Evolutionary conservation across 2,888 invertebrate genomes (phyloP), one percentile per base, ranked within the genome.

Genomic region (Neoscelio sp.): DNA sequence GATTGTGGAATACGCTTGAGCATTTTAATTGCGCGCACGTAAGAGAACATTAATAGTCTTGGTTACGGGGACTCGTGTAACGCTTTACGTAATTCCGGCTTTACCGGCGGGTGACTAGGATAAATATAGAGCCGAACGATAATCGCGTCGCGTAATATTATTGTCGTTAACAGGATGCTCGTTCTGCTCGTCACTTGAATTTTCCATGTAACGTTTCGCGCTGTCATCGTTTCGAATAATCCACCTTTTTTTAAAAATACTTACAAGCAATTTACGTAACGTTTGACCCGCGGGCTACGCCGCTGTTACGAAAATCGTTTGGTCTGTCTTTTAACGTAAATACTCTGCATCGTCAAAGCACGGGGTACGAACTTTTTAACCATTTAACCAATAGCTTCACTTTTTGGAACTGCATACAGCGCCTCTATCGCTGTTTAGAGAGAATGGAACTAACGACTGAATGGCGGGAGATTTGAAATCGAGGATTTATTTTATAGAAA

Each of bases 71-170:
- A 70, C 44, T 48, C 68, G 62, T 78, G 78, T 82, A 82, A 81
- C 73, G 42, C 48, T 74, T 82, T 82, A 82, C 74, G 74, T 82
- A 82, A 82, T 74, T 71, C 17, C 42, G 78, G 78, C 80, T 78
- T 80, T 80, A 80, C 67, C 74, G 76, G 65, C 67, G 58, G 71
- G 35, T 12, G 56, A 78, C 78, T 75, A 40, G 17, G 78, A 74
- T 74, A 74, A 78, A 78, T 78, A 78, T 78, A 78, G 78, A 62
- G 54, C 40, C 44, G 10, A n/a, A n/a, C 70, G 74, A 79, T 70
- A 79, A 74, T 73, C 73, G 67, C 65, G 60, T 67, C 67, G 67
- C 73, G 78, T 70, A 79, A 75, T 79, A 75, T 79, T 75, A 75
- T 71, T 65, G 75, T 79, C 71, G 75, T 75, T 79, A 79, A 79